Evolutionary conservation across 2,888 invertebrate genomes (phyloP), one percentile per base, ranked within the genome.

Genomic region (Seira musarum): DNA sequence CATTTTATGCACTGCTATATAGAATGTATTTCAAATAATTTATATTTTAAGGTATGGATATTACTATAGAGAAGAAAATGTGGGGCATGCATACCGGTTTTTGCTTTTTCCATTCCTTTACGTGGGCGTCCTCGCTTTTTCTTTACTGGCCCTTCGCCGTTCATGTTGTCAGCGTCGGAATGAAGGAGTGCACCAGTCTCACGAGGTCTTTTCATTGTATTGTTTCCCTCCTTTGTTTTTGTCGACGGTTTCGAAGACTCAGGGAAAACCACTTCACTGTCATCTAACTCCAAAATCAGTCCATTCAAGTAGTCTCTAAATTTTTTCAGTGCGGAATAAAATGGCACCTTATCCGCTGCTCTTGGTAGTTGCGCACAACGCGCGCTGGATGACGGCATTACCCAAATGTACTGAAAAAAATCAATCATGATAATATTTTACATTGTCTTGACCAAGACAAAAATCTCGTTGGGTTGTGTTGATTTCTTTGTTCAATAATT

Each of bases 371-470:
- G 98, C 53, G 98, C 97, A 91, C 97, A 98, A 71, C 98, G 93
- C 68, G 98, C 98, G 88, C 97, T 97, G 69, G 98, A 98, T 73
- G 98, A 98, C 84, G 98, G 98, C 98, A 98, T 98, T 88, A 99
- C 98, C 96, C 96, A 99, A 92, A 98, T 96, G 89, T 96, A 94
- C 97, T 98, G 13, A 40, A 40, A 6, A 40, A 40, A 40, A 40
- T 40, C 5, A 57, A 57, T 57, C 13, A 17, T n/a, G n/a, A n/a
- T n/a, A n/a, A n/a, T n/a, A n/a, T n/a, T n/a, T n/a, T n/a, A n/a
- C n/a, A n/a, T n/a, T n/a, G n/a, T n/a, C n/a, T n/a, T n/a, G n/a
- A n/a, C n/a, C n/a, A n/a, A n/a, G n/a, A n/a, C n/a, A n/a, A n/a
- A n/a, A n/a, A n/a, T n/a, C n/a, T n/a, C n/a, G n/a, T n/a, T n/a